Conservation (phyloP, 2,113 vertebrate genomes). For the Echinops telfairi region DNA sequence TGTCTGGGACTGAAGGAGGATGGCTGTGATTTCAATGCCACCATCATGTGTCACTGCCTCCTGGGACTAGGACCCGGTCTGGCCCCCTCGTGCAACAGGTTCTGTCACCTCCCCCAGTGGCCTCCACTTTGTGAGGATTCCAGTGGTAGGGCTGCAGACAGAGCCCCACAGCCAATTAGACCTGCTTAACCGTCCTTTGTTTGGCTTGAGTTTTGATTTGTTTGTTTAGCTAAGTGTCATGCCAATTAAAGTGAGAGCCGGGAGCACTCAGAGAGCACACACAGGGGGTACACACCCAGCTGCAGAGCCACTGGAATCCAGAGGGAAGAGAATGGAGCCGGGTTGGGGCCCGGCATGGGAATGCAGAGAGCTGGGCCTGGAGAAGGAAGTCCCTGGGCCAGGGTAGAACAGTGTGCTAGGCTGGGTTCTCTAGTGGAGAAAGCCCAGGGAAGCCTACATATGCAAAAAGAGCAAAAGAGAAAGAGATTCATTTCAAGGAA, state of each 20-base stretch:
- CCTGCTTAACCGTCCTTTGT: constrained; percentile 81
- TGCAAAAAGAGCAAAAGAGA: neutral
- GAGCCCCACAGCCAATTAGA: constrained; percentile 82
- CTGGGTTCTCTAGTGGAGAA: neutral
- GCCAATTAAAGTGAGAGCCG: constrained; percentile 84
- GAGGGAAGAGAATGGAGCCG: constrained; percentile 51
- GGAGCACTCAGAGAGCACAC: constrained; percentile 30
- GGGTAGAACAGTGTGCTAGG: neutral
- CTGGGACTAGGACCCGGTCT: constrained; percentile 72
- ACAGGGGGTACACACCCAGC: constrained; percentile 43
- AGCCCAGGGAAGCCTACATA: neutral
- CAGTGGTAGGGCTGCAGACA: constrained; percentile 68
- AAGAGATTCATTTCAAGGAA: neutral
- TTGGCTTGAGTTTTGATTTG: constrained; percentile 83
- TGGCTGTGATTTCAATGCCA: constrained; percentile 46
- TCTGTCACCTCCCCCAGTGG: constrained; percentile 64
- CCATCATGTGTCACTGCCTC: constrained; percentile 63
- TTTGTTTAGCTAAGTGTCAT: constrained; percentile 88
- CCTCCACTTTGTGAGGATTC: constrained; percentile 73
- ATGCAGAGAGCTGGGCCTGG: neutral
- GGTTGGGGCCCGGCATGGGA: neutral
- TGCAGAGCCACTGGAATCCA: constrained; percentile 48
- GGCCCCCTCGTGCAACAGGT: constrained; percentile 67
- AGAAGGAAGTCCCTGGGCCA: neutral
- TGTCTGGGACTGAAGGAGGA: neutral